phyloP scores from a whole-genome alignment of 2,888 invertebrate genomes.

The Nipponacmea schrenckii region DNA sequence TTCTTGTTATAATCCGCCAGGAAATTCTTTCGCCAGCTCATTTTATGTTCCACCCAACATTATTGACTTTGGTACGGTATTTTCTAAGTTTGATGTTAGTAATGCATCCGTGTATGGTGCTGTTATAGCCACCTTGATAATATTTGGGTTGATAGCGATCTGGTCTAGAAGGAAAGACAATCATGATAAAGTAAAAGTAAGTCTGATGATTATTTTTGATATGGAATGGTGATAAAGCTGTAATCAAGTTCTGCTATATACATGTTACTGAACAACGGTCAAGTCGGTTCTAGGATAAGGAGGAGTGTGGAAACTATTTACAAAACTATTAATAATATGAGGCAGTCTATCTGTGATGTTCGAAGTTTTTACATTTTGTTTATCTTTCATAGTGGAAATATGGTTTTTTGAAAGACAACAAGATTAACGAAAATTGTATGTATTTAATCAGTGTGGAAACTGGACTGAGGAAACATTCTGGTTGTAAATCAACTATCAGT shows the following conservation, averaged over 20 bases:
- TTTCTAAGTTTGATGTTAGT: slow-evolving; percentile 48
- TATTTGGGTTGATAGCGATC: slow-evolving; percentile 54
- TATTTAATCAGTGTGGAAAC: slow-evolving; percentile 58
- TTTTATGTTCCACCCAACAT: slow-evolving; percentile 56
- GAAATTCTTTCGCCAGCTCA: slow-evolving; percentile 56
- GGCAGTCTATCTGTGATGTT: no score
- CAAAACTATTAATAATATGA: no score
- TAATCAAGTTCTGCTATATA: not conserved
- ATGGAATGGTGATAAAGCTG: not conserved
- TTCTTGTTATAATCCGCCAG: slow-evolving; percentile 43
- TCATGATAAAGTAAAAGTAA: slow-evolving; percentile 50
- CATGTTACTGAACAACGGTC: no score
- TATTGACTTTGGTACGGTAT: slow-evolving; percentile 57
- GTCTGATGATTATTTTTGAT: not conserved
- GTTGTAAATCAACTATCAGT: slow-evolving; percentile 50
- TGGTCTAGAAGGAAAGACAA: slow-evolving; percentile 64
- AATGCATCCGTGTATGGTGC: slow-evolving; percentile 65
- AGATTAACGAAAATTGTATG: slow-evolving; percentile 51
- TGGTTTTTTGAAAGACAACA: slow-evolving; percentile 56
- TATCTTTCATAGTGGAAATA: slow-evolving; percentile 53
- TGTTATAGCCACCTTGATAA: slow-evolving; percentile 52
- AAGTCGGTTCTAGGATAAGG: no score
- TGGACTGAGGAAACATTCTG: slow-evolving; percentile 54
- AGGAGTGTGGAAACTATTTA: no score
- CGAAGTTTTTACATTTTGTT: not conserved